phyloP scores from a whole-genome alignment of 2,797 vertebrate species.

The Gymnoscopelus braueri region DNA sequence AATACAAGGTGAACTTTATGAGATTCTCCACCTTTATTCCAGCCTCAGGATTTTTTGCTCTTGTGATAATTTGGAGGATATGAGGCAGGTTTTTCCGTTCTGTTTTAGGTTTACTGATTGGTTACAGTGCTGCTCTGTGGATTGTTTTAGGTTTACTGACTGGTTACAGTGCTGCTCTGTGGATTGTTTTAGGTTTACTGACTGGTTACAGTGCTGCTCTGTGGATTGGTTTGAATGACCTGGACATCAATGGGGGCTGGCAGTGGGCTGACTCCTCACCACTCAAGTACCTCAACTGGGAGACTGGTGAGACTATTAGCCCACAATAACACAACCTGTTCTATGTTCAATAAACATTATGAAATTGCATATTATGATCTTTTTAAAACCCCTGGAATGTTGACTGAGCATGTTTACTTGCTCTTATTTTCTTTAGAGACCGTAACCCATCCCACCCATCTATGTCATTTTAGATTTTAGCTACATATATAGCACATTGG shows the following conservation, averaged over 20 bases:
- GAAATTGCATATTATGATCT: slow-evolving; percentile 15
- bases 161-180: slow-evolving; percentile 92
- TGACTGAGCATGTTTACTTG: slow-evolving; percentile 14
- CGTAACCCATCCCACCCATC: too few relatives aligned
- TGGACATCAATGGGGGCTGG: slow-evolving; percentile 97
- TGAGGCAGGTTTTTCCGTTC: slow-evolving; percentile 9
- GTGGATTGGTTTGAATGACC: slow-evolving; percentile 97
- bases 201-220: slow-evolving; percentile 91
- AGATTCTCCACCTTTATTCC: too few relatives aligned
- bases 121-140: slow-evolving; percentile 95
- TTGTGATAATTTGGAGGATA: not conserved
- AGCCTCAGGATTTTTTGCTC: not conserved
- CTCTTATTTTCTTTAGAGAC: slow-evolving; percentile 31
- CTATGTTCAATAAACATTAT: slow-evolving; percentile 27
- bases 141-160: slow-evolving; percentile 92
- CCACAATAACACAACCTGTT: slow-evolving; percentile 18
- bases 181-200: slow-evolving; percentile 93
- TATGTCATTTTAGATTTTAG: too few relatives aligned
- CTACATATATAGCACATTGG: too few relatives aligned
- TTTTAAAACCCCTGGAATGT: slow-evolving; percentile 37
- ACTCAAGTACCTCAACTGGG: slow-evolving; percentile 98
- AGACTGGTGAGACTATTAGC: slow-evolving; percentile 84
- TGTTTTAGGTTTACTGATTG: slow-evolving; percentile 85
- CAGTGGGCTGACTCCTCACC: slow-evolving; percentile 97
- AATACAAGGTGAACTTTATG: not conserved